phyloP scores from a whole-genome alignment of 2,113 vertebrate genomes.

The Hypanus sabinus region DNA sequence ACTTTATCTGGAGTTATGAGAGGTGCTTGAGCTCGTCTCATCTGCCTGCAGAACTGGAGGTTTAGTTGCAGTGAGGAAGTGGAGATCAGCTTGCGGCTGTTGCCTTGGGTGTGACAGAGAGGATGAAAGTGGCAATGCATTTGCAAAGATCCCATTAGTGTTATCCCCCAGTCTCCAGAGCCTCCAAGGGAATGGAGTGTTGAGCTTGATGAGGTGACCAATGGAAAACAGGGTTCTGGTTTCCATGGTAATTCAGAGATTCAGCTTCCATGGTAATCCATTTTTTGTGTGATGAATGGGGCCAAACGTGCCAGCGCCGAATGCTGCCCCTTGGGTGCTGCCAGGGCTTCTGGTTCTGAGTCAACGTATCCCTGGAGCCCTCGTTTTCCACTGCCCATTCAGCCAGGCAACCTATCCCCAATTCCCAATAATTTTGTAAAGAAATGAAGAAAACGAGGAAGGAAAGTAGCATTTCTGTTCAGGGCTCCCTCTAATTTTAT shows the following conservation, averaged over 20 bases:
- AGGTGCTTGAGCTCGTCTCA: neutral
- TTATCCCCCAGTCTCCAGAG: neutral
- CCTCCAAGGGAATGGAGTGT: neutral
- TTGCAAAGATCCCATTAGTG: neutral
- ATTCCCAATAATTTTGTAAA: neutral
- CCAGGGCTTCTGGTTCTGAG: neutral
- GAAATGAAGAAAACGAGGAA: neutral
- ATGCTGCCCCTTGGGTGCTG: too few species aligned
- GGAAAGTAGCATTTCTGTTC: neutral
- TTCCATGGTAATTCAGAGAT: too few species aligned
- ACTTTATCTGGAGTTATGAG: neutral
- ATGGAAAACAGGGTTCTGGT: too few species aligned
- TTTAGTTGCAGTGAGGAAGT: neutral
- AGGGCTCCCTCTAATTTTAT: neutral
- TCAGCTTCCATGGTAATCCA: too few species aligned
- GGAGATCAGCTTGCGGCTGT: neutral
- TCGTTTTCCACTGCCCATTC: neutral
- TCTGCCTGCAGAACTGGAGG: neutral
- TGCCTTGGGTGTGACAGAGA: neutral
- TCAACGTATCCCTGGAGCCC: neutral
- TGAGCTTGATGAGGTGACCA: neutral
- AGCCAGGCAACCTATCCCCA: neutral
- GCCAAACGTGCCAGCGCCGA: neutral
- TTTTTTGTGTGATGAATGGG: neutral
- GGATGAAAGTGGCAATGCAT: neutral